These are phyloP conservation scores for Neodon shergylaensis DNA, from an alignment of 2,113 vertebrate species.

Conservation along the genomic window DNA sequence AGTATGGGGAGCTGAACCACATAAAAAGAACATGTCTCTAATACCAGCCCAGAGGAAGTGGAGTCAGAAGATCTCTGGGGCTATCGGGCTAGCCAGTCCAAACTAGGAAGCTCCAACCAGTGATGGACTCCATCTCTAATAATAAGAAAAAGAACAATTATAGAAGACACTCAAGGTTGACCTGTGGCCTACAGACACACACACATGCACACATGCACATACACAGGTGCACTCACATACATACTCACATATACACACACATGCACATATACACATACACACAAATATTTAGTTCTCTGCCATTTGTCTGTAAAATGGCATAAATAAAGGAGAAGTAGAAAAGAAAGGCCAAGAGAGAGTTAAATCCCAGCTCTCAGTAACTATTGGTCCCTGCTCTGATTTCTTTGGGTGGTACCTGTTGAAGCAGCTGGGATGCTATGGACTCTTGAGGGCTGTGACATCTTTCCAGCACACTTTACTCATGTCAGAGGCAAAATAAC, in stretches of 20 bases:
- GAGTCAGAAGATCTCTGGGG: background rate
- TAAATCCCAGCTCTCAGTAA: background rate
- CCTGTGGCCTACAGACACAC: background rate
- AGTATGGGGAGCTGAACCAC: background rate
- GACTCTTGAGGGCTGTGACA: background rate
- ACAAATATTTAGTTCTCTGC: background rate
- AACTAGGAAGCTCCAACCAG: background rate
- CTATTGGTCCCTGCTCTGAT: background rate
- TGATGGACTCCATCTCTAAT: background rate
- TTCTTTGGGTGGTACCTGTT: background rate
- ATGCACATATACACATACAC: background rate
- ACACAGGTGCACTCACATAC: no score
- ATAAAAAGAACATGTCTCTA: background rate
- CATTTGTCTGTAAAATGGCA: slow-evolving; percentile 23
- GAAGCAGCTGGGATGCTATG: background rate
- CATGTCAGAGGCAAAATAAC: slow-evolving; percentile 20
- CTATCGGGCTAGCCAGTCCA: background rate
- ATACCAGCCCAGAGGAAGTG: background rate
- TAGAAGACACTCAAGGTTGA: background rate
- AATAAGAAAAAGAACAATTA: background rate
- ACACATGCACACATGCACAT: no score
- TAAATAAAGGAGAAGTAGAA: slow-evolving; percentile 48
- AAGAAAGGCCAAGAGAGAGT: background rate
- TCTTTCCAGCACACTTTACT: background rate
- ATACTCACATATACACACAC: background rate